Conservation (phyloP, 2,113 vertebrate species). For the Redunca redunca region DNA sequence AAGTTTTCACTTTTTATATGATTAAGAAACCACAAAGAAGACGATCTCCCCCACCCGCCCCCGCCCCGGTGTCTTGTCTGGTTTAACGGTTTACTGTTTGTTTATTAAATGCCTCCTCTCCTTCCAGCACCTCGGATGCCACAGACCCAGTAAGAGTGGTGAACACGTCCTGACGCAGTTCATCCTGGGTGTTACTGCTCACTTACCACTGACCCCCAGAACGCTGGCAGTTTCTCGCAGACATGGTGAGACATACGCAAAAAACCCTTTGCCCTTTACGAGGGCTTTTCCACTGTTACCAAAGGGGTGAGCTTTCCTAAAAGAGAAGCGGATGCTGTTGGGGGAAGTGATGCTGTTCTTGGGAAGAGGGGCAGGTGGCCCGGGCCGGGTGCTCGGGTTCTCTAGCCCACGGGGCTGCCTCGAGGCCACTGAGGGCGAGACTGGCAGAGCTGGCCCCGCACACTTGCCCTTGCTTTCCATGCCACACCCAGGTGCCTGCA, state of each 20-base stretch:
- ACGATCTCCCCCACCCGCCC: neutral
- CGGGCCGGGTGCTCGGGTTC: fast-evolving
- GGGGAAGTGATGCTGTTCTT: neutral
- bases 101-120: neutral
- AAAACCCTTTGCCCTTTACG: neutral
- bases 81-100: neutral
- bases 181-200: fast-evolving
- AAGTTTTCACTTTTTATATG: neutral
- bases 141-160: neutral
- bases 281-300: neutral
- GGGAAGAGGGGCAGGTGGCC: neutral
- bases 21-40: neutral
- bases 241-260: neutral
- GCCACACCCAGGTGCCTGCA: neutral
- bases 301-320: neutral
- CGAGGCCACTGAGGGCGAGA: neutral
- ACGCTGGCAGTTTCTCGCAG: neutral
- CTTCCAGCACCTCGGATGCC: neutral
- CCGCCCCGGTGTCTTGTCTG: neutral
- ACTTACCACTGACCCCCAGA: neutral
- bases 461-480: neutral
- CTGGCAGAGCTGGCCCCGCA: neutral
- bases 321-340: neutral
- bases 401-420: neutral
- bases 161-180: fast-evolving